Percentiles rank a stretch among this genome's conserved stretches.
Conservation (phyloP, 2,888 invertebrate genomes). For the Caradrina clavipalpis region DNA sequence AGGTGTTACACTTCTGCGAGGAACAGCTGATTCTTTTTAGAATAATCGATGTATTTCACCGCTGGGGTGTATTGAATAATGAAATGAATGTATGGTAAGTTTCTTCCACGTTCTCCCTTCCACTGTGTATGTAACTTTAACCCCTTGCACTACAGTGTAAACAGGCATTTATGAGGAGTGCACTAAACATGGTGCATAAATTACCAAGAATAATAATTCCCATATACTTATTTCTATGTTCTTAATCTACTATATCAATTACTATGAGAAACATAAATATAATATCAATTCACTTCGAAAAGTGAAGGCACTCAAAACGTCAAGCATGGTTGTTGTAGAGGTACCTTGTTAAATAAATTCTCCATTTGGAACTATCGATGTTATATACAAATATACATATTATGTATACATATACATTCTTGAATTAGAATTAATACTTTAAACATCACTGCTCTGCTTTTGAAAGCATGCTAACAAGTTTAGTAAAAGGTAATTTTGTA, state of each 20-base stretch:
- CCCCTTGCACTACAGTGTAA: slow-evolving; percentile 12
- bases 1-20: too few relatives aligned
- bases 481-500: slow-evolving; percentile 1
- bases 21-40: too few relatives aligned
- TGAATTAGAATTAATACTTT: slow-evolving; percentile 42
- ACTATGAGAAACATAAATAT: slow-evolving; percentile 31
- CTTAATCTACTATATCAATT: slow-evolving; percentile 10
- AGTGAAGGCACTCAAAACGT: slow-evolving; percentile 14
- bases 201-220: slow-evolving; percentile 26
- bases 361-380: not conserved
- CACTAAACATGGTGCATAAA: slow-evolving; percentile 15
- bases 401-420: slow-evolving; percentile 4
- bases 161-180: slow-evolving; percentile 3
- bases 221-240: slow-evolving; percentile 5
- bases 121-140: not conserved
- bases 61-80: too few relatives aligned
- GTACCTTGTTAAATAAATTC: not conserved
- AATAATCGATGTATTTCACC: too few relatives aligned
- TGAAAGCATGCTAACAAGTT: not conserved
- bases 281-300: slow-evolving; percentile 32
- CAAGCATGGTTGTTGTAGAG: slow-evolving; percentile 8
- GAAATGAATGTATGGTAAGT: too few relatives aligned
- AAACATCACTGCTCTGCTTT: slow-evolving; percentile 25
- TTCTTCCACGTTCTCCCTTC: too few relatives aligned
- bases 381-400: slow-evolving; percentile 13